Evolutionary conservation across 53 echinoderm and acorn worm species (phyloP).

Genomic region (Paracentrotus lividus): DNA sequence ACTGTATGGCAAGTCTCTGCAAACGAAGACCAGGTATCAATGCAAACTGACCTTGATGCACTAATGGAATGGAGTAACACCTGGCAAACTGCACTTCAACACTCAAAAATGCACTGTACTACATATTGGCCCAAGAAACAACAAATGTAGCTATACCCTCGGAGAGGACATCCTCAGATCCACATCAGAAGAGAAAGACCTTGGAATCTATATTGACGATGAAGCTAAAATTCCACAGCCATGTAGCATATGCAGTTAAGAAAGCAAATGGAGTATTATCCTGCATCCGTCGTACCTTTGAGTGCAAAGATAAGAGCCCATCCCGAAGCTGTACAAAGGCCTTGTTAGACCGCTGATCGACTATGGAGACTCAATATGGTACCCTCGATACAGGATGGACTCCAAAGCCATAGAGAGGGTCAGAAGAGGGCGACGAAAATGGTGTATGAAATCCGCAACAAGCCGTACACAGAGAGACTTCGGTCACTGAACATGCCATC

Average conservation of each 20-base stretch:
- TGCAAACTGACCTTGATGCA: neutral
- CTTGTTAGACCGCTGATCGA: too few relatives aligned
- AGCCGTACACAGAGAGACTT: too few relatives aligned
- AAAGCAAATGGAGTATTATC: neutral
- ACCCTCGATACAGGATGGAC: too few relatives aligned
- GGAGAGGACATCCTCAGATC: neutral
- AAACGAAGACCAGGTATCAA: neutral
- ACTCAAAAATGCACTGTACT: neutral
- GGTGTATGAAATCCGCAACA: too few relatives aligned
- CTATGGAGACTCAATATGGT: too few relatives aligned
- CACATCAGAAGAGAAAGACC: slow-evolving; percentile 16
- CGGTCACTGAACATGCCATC: too few relatives aligned
- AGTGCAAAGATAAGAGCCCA: neutral
- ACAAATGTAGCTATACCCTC: neutral
- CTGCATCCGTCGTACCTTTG: neutral
- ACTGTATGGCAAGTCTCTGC: neutral
- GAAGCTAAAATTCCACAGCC: neutral
- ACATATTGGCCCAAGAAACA: neutral
- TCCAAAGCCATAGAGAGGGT: too few relatives aligned
- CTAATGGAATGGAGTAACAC: neutral
- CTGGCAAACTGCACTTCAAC: neutral
- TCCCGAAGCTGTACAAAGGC: slow-evolving; percentile 22
- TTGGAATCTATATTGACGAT: neutral
- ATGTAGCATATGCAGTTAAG: slow-evolving; percentile 1
- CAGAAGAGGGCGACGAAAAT: too few relatives aligned